Evolutionary conservation across 1,140 invertebrate species (phyloP).

Genomic region (Plectus sambesii): DNA sequence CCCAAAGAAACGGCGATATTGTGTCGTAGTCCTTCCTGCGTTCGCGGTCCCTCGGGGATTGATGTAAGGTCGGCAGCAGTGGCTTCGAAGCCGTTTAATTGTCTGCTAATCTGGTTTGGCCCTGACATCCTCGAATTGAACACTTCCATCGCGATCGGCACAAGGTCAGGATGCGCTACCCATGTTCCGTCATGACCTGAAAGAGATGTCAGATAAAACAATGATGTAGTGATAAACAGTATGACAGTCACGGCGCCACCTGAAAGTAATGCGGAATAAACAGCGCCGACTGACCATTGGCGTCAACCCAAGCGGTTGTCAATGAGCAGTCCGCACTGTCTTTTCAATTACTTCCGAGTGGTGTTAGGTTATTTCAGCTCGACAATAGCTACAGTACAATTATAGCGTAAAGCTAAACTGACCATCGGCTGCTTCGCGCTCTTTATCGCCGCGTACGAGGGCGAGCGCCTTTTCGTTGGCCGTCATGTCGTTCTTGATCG

Average conservation of each 20-base stretch:
- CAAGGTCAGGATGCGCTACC: slow-evolving; percentile 57
- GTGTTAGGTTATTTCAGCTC: slow-evolving; percentile 1
- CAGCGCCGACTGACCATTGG: slow-evolving; percentile 46
- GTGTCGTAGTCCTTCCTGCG: slow-evolving; percentile 54
- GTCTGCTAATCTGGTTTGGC: slow-evolving; percentile 39
- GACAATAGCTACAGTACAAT: too few species aligned
- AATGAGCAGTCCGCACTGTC: too few species aligned
- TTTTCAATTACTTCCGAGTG: too few species aligned
- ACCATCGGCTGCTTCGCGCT: slow-evolving; percentile 46
- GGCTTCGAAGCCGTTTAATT: slow-evolving; percentile 30
- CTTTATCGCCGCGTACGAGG: slow-evolving; percentile 40
- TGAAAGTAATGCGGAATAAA: slow-evolving; percentile 55
- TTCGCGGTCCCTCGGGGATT: slow-evolving; percentile 56
- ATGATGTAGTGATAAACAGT: too few species aligned
- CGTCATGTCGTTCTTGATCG: slow-evolving; percentile 46
- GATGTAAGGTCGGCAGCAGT: slow-evolving; percentile 50
- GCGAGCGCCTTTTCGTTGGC: slow-evolving; percentile 39
- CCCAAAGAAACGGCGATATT: slow-evolving; percentile 54
- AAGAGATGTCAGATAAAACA: too few species aligned
- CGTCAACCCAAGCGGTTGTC: slow-evolving; percentile 35
- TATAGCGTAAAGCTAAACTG: too few species aligned
- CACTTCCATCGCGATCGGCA: slow-evolving; percentile 53
- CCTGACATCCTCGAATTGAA: slow-evolving; percentile 46
- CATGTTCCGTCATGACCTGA: slow-evolving; percentile 63
- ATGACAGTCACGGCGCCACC: too few species aligned